Evolutionary conservation across 2,888 invertebrate species (phyloP), one percentile per base, ranked within the genome.

Genomic region (Xestia sexstrigata): DNA sequence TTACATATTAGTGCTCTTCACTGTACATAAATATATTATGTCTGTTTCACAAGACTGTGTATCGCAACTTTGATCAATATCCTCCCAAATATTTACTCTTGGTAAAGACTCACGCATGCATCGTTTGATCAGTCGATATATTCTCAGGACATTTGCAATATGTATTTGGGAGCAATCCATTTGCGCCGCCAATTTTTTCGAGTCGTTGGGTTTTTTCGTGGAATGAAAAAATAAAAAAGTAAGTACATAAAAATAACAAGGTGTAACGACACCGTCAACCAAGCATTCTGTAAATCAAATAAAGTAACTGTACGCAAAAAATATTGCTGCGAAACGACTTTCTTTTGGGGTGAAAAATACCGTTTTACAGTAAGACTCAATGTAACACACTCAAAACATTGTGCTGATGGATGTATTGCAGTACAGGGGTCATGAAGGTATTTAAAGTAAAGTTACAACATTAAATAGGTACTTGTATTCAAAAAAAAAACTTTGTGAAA

Each of bases 81-180:
- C 42, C 23, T 69, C 60, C 13, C 30, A 66, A 82, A 80, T 68
- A 77, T 77, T 65, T 72, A 52, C 62, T n/a, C 15, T 30, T 30
- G n/a, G 13, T 26, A 30, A 52, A 72, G 26, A 35, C 52, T 15
- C 23, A 30, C n/a, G 49, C 26, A 23, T 72, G 66, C 42, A 62
- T 55, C 42, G 65, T 70, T 62, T 83, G 66, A 67, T 81, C 84
- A 58, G 35, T 84, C 26, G n/a, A 65, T 39, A 35, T 45, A 72
- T 78, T 52, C 70, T 60, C 42, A 8, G 15, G 42, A 42, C 26
- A 58, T 71, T 78, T 66, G 23, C 52, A 66, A 70, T 83, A 66
- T 83, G 78, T 81, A 67, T 78, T 81, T 62, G 70, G 66, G 66
- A 71, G 47, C 70, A 67, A 83, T 83, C 55, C 79, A 72, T 83